Base-by-base conservation (phyloP, 2,113 vertebrate genomes). In the Eulacestoma nigropectus region DNA sequence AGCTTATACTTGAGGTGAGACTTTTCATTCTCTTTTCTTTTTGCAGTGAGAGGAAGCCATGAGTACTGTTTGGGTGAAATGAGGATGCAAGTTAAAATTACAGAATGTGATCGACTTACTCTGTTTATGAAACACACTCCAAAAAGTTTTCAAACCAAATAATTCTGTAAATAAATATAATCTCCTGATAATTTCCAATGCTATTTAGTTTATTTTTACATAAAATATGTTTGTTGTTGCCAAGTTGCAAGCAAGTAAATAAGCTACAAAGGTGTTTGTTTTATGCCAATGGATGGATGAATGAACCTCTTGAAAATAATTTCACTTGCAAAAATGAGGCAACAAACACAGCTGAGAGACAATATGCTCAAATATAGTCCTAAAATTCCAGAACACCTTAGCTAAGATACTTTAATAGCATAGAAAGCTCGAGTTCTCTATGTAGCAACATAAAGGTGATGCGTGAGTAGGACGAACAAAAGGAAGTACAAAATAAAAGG, bases 1-100 rank as follows among this genome's bases (percentile, higher is more conserved):
- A 93, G n/a, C 89, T 94, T 94, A 41, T 87, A 81, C 82, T 89
- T 96, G 62, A 95, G 87, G 81, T 35, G n/a, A 95, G 26, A 84
- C 4, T 80, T 97, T 96, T 90, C 33, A 87, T 94, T 87, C 35
- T 33, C 47, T 55, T 95, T 70, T 77, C 49, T 87, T 91, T 52
- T 39, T 26, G 84, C 11, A 32, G n/a, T 91, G 47, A 87, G 15
- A 44, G 20, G 37, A 14, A 69, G 42, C 11, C 72, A 56, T 11
- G 0, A 85, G 30, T 72, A 53, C 27, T 49, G 52, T 39, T 63
- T 56, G 44, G 7, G 19, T 83, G 23, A 67, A 92, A 42, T 8
- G 15, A 92, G 23, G 16, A 74, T 52, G 59, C 26, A 56, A 95
- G 55, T 65, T 35, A 89, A 86, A 76, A 75, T 75, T 76, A 83